Conservation (phyloP, 2,113 vertebrate species). For the Serinus canaria region DNA sequence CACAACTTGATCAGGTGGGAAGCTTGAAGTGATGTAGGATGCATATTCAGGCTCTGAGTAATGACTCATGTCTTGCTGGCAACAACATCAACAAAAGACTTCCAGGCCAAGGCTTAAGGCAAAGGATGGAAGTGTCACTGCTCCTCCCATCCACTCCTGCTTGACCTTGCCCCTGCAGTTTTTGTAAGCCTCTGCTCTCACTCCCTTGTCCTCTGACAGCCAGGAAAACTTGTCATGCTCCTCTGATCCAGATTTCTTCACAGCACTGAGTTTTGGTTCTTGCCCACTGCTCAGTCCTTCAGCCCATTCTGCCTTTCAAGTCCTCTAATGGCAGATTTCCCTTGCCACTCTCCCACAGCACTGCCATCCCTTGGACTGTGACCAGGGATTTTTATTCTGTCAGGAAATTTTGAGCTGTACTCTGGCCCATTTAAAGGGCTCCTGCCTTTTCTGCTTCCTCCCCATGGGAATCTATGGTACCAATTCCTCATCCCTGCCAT, state of each 20-base stretch:
- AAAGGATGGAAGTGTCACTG: background rate
- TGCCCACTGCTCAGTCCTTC: background rate
- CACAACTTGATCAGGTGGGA: background rate
- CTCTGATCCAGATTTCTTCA: background rate
- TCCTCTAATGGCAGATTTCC: background rate
- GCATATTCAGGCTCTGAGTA: background rate
- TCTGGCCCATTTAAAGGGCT: background rate
- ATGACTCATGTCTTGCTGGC: background rate
- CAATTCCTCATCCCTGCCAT: background rate
- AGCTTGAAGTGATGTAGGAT: background rate
- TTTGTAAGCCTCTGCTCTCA: background rate
- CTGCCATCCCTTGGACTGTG: background rate
- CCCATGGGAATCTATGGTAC: background rate
- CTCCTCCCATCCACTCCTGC: background rate
- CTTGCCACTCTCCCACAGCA: background rate
- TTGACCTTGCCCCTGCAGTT: background rate
- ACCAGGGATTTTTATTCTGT: background rate
- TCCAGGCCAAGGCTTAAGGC: background rate
- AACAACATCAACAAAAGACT: background rate
- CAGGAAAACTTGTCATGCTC: background rate
- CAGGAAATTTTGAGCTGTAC: background rate
- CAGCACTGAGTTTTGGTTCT: background rate
- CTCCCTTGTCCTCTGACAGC: background rate
- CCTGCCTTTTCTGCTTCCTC: background rate
- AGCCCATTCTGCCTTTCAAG: background rate